A percentile compares a stretch with the other conserved stretches of the same genome.
phyloP scores from a whole-genome alignment of 92 coral and sea anemone genomes.

The Siderastrea radians region DNA sequence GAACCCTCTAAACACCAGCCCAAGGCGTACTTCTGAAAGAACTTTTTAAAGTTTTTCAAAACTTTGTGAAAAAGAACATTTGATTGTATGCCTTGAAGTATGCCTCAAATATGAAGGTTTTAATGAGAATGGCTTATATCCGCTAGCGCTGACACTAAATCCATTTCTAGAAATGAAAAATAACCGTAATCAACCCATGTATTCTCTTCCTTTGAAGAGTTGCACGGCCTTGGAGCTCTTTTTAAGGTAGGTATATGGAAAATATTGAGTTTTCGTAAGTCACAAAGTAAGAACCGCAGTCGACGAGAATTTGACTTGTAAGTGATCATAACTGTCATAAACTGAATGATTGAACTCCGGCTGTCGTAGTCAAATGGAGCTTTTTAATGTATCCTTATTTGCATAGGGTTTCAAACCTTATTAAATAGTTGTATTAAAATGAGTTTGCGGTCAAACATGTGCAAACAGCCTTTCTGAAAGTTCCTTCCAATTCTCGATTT shows the following conservation, averaged over 20 bases:
- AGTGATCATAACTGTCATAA: no score
- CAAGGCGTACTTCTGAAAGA: neutral
- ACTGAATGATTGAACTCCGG: no score
- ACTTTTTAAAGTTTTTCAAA: neutral
- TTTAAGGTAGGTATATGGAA: neutral
- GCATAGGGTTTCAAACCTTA: no score
- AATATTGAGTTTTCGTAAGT: neutral
- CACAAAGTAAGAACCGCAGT: neutral
- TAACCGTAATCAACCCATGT: neutral
- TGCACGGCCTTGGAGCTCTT: slow-evolving; percentile 12
- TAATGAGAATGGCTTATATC: neutral
- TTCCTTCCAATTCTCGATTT: no score
- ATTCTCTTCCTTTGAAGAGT: slow-evolving; percentile 6
- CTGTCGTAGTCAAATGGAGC: no score
- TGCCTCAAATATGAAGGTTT: slow-evolving; percentile 9
- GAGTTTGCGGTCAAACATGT: no score
- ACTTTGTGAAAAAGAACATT: neutral
- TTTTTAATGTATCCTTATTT: no score
- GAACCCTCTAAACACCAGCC: neutral
- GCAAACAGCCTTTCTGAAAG: no score
- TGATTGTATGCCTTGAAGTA: neutral
- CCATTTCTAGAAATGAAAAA: slow-evolving; percentile 5
- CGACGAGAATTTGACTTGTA: neutral
- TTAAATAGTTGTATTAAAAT: no score
- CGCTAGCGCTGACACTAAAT: neutral